Conservation (phyloP, 2,888 invertebrate species). For the Laothoe populi region DNA sequence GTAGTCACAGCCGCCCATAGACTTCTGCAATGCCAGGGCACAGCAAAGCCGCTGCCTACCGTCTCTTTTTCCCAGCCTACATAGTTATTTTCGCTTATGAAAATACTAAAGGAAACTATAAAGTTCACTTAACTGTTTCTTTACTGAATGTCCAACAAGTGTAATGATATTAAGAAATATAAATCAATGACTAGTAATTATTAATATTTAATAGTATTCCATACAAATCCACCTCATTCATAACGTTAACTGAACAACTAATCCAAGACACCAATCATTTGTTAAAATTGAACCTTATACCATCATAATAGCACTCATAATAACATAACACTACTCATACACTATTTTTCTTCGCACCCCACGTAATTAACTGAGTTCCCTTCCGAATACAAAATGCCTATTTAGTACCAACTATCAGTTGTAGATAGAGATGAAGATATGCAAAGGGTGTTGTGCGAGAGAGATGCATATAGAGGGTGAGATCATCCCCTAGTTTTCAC, state of each 20-base stretch:
- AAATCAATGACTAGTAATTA: slow-evolving; percentile 62
- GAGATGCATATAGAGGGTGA: slow-evolving; percentile 52
- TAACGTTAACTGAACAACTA: slow-evolving; percentile 52
- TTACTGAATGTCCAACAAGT: neutral
- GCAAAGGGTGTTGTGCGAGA: slow-evolving; percentile 43
- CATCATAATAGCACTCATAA: slow-evolving; percentile 30
- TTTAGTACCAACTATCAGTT: slow-evolving; percentile 74
- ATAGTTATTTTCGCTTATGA: no score
- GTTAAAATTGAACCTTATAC: slow-evolving; percentile 34
- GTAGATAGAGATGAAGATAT: slow-evolving; percentile 48
- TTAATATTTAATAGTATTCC: slow-evolving; percentile 56
- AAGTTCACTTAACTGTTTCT: no score
- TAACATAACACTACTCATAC: slow-evolving; percentile 36
- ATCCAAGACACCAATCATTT: slow-evolving; percentile 38
- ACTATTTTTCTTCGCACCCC: slow-evolving; percentile 78
- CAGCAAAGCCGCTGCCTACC: no score
- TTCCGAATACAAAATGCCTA: slow-evolving; percentile 84
- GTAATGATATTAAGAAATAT: slow-evolving; percentile 17
- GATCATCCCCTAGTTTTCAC: slow-evolving; percentile 69
- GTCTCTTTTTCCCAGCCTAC: no score
- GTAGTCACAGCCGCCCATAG: no score
- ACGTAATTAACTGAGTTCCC: slow-evolving; percentile 80
- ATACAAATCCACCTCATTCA: slow-evolving; percentile 58
- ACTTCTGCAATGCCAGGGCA: no score
- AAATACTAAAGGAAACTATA: no score